Base-by-base conservation (phyloP, 2,797 vertebrate species). In the Enteromius trimaculatus region DNA sequence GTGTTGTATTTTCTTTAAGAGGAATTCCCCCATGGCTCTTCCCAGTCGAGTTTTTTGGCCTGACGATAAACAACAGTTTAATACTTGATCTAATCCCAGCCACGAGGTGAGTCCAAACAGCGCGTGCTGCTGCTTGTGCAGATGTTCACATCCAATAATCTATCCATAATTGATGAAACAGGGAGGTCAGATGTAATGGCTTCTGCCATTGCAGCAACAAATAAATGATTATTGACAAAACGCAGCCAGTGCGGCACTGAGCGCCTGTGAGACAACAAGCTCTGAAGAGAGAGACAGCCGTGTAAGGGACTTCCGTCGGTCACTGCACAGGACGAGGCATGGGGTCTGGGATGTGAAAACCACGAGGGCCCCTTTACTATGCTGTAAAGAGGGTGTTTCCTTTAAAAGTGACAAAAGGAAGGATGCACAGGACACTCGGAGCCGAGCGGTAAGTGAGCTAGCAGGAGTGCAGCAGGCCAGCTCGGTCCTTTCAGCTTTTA, bases 151-250 rank as follows among this genome's bases (percentile, higher is more conserved):
- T 98, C 97, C 98, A 97, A 97, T 99, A 97, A 98, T 97, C 96
- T 98, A 99, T 99, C 96, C 98, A 99, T 99, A 99, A 99, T 99
- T 99, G 97, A 99, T 99, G 98, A 98, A 99, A 99, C 98, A 98
- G 96, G 96, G 96, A 99, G 98, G 98, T 99, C 97, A 98, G 96
- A 97, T 98, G 97, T 99, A 99, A 97, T 95, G 96, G 95, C 94
- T 97, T 95, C 95, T 95, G 92, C 94, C 95, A 96, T 96, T 96
- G 96, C 92, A 91, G 95, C 96, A 96, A 97, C 96, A 98, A 98
- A 98, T 98, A 98, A 98, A 99, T 97, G 97, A 95, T 97, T 99
- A 99, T 99, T 98, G 98, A 99, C 97, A 97, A 98, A 98, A 97
- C 96, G 78, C 96, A 97, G 97, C 93, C 94, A 95, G 96, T 94